phyloP scores from a whole-genome alignment of 2,888 invertebrate species.

The Sarcophaga variegata region DNA sequence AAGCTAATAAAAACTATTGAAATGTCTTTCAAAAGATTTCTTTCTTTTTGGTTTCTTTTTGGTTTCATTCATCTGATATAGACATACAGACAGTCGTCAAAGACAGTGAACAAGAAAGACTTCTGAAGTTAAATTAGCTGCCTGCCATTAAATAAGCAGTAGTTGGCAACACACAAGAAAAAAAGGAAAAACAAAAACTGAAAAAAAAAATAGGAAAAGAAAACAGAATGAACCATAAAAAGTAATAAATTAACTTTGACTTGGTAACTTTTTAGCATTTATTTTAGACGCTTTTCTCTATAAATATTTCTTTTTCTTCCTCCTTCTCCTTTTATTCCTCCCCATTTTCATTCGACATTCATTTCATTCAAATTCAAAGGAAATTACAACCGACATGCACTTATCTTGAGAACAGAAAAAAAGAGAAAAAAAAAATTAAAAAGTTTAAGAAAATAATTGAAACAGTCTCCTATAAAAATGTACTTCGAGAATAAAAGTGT shows the following conservation, averaged over 20 bases:
- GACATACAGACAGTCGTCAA: background rate
- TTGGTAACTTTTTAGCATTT: slow-evolving; percentile 58
- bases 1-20: background rate
- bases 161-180: background rate
- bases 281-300: slow-evolving; percentile 26
- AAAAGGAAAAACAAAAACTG: slow-evolving; percentile 25
- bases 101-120: background rate
- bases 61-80: background rate
- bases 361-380: slow-evolving; percentile 39
- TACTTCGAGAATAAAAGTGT: no score
- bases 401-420: slow-evolving; percentile 44
- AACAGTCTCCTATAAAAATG: background rate
- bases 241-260: slow-evolving; percentile 65
- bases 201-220: slow-evolving; percentile 25
- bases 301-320: no score
- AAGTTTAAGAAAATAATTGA: slow-evolving; percentile 19
- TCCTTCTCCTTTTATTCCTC: background rate
- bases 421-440: background rate
- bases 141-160: slow-evolving; percentile 39
- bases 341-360: background rate
- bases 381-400: slow-evolving; percentile 57
- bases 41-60: background rate
- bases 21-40: background rate
- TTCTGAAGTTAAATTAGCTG: background rate
- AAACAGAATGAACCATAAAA: slow-evolving; percentile 22